Conservation (phyloP, 2,888 invertebrate species). For the Harpalus rufipes region DNA sequence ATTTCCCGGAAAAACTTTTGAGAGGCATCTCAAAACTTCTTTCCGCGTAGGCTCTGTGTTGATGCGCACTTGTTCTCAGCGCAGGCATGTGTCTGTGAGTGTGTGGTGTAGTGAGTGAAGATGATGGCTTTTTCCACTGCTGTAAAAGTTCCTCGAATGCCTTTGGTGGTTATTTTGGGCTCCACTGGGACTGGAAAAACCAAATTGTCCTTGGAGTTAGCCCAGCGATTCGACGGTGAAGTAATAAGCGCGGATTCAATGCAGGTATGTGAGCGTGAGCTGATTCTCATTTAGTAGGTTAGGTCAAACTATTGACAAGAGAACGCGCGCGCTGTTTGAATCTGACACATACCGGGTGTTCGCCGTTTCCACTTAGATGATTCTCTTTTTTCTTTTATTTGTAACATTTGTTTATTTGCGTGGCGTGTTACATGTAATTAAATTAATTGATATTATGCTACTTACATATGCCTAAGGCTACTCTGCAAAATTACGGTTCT, state of each 20-base stretch:
- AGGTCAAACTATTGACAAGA: constrained; percentile 39
- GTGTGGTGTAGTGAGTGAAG: constrained; percentile 34
- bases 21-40: constrained; percentile 24
- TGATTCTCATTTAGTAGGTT: constrained; percentile 9
- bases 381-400: neutral
- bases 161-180: constrained; percentile 94
- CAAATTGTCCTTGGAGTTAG: constrained; percentile 94
- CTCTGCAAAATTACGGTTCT: constrained; percentile 17
- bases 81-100: constrained; percentile 18
- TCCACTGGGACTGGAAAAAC: constrained; percentile 99
- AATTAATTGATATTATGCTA: constrained; percentile 25
- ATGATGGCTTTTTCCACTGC: constrained; percentile 61
- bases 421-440: constrained; percentile 36
- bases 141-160: constrained; percentile 76
- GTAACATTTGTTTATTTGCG: neutral
- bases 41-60: neutral
- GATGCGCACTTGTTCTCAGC: constrained; percentile 15
- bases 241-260: constrained; percentile 99
- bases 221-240: constrained; percentile 91
- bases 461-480: neutral
- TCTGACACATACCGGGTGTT: constrained; percentile 27
- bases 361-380: neutral
- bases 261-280: constrained; percentile 84
- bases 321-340: constrained; percentile 26
- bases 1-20: neutral